Conservation (phyloP, 2,113 vertebrate species). For the Bombycilla garrulus region DNA sequence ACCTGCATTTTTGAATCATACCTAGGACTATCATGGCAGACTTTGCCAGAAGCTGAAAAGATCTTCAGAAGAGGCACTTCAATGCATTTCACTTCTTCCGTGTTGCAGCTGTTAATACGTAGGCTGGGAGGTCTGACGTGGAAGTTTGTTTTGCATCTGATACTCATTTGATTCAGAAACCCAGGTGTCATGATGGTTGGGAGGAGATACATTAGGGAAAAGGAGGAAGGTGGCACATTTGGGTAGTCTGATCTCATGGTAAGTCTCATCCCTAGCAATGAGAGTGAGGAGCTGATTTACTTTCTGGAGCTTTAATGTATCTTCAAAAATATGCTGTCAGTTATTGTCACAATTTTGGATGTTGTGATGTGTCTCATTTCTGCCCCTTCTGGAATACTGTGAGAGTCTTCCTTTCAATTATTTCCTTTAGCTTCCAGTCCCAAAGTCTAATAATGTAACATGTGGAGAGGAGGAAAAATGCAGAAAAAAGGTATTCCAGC, state of each 20-base stretch:
- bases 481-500: not conserved
- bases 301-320: not conserved
- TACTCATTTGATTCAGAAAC: not conserved
- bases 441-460: not conserved
- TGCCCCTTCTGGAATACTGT: not conserved
- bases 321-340: not conserved
- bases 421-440: slow-evolving; percentile 2
- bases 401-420: slow-evolving; percentile 30
- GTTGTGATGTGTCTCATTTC: not conserved
- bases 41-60: not conserved
- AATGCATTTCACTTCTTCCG: not conserved
- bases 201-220: not conserved
- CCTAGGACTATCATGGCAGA: not conserved
- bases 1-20: not conserved
- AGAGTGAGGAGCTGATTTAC: not conserved
- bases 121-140: not conserved
- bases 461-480: not conserved
- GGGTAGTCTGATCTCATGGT: not conserved
- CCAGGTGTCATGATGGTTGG: not conserved
- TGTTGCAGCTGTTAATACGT: not conserved
- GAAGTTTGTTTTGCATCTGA: not conserved
- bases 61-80: not conserved
- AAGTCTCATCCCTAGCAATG: not conserved
- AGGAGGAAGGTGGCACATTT: not conserved
- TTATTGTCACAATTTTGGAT: not conserved